Conservation (phyloP, 2,888 invertebrate species). For the Miltochrista miniata region DNA sequence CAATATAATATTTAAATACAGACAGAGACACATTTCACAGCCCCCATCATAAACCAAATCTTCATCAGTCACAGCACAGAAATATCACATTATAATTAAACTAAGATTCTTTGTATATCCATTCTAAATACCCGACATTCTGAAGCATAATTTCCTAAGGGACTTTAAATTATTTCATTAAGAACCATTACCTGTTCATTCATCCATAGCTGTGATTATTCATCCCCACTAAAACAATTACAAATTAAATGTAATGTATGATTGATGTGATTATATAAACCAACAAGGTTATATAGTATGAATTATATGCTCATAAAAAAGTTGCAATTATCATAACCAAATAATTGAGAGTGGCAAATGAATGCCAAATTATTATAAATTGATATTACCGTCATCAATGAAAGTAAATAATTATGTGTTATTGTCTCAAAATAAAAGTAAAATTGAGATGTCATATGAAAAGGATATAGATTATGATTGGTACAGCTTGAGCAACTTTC, state of each 20-base stretch:
- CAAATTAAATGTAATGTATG: constrained; percentile 19
- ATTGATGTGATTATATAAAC: constrained; percentile 30
- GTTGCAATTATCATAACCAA: background rate
- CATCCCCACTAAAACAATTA: constrained; percentile 19
- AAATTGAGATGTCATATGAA: constrained; percentile 56
- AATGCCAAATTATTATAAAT: constrained; percentile 12
- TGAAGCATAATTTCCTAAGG: background rate
- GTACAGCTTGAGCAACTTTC: constrained; percentile 99
- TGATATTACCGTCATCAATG: constrained; percentile 5
- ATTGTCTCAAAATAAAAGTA: constrained; percentile 9
- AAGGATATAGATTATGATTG: constrained; percentile 99
- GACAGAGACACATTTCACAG: too few relatives aligned
- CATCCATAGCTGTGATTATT: background rate
- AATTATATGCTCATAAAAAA: constrained; percentile 1
- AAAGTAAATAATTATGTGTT: constrained; percentile 30
- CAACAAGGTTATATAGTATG: constrained; percentile 8
- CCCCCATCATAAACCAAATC: too few relatives aligned
- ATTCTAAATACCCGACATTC: too few relatives aligned
- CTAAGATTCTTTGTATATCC: too few relatives aligned
- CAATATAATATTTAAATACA: too few relatives aligned
- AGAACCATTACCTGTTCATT: background rate
- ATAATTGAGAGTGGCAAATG: constrained; percentile 3
- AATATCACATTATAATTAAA: too few relatives aligned
- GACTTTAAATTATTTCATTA: background rate
- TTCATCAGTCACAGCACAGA: too few relatives aligned